Evolutionary conservation across 2,888 invertebrate species (phyloP).

Genomic region (Limenitis camilla): DNA sequence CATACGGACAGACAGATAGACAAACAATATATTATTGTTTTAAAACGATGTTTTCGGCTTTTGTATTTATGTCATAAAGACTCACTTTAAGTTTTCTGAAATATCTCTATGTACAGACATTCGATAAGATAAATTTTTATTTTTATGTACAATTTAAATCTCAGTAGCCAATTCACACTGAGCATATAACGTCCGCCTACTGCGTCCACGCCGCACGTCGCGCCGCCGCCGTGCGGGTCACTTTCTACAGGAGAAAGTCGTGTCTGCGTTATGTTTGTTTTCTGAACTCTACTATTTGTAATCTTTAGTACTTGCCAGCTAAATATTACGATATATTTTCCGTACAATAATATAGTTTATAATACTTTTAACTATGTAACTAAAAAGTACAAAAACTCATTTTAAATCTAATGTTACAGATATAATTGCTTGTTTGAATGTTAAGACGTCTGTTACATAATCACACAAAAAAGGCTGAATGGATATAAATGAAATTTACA

Average conservation of each 20-base stretch:
- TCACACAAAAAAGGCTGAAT: too few species aligned
- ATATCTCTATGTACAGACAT: too few species aligned
- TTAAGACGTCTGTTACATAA: too few species aligned
- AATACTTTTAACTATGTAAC: constrained; percentile 10
- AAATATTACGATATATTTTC: constrained; percentile 13
- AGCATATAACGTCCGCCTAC: constrained; percentile 30
- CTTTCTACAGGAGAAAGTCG: constrained; percentile 70
- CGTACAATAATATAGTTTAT: background rate
- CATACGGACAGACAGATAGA: too few species aligned
- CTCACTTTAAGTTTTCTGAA: too few species aligned
- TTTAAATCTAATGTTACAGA: too few species aligned
- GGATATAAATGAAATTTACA: too few species aligned
- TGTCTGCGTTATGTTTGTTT: constrained; percentile 48
- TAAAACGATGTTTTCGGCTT: too few species aligned
- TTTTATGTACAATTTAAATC: background rate
- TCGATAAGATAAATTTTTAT: background rate
- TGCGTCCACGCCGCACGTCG: constrained; percentile 38
- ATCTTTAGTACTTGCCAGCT: constrained; percentile 8
- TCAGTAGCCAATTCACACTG: constrained; percentile 31
- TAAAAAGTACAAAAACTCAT: constrained; percentile 4
- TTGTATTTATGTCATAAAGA: too few species aligned
- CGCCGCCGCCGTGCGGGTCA: constrained; percentile 54
- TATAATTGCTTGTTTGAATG: too few species aligned
- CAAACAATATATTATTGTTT: too few species aligned
- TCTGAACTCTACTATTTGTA: constrained; percentile 25